These are phyloP conservation scores for Pipra filicauda DNA, from an alignment of 2,113 vertebrate species.

Conservation along the genomic window DNA sequence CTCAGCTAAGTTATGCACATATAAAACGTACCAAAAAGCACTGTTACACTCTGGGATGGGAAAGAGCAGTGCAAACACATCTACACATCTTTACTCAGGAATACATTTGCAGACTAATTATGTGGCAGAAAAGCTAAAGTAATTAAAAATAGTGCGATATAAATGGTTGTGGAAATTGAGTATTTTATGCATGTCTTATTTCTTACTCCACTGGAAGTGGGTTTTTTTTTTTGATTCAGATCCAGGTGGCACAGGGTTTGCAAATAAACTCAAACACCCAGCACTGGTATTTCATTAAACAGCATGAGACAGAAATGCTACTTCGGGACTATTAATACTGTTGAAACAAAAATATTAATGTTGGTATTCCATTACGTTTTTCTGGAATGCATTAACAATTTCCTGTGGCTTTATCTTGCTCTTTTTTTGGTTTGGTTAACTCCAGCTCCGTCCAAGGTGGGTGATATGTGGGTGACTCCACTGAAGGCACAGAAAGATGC, in stretches of 20 bases:
- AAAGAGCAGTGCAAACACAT: background rate
- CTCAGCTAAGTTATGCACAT: background rate
- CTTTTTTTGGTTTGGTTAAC: background rate
- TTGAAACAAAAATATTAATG: background rate
- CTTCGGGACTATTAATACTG: background rate
- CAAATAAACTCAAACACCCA: slow-evolving; percentile 25
- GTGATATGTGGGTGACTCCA: fast-evolving
- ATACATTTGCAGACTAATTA: slow-evolving; percentile 11
- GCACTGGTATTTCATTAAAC: background rate
- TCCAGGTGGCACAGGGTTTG: slow-evolving; percentile 40
- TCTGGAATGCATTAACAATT: background rate
- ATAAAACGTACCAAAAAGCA: background rate
- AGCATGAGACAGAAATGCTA: background rate
- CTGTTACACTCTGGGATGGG: background rate
- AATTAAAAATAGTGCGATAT: slow-evolving; percentile 43
- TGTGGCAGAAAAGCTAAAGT: background rate
- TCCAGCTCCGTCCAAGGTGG: background rate
- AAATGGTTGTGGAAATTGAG: background rate
- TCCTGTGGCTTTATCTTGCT: background rate
- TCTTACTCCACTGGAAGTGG: background rate
- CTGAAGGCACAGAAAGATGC: background rate
- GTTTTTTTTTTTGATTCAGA: background rate
- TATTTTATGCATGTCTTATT: background rate
- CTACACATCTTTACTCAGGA: background rate
- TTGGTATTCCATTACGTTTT: background rate